Evolutionary conservation across 1,140 invertebrate species (phyloP).

Genomic region (Agraylea sexmaculata): DNA sequence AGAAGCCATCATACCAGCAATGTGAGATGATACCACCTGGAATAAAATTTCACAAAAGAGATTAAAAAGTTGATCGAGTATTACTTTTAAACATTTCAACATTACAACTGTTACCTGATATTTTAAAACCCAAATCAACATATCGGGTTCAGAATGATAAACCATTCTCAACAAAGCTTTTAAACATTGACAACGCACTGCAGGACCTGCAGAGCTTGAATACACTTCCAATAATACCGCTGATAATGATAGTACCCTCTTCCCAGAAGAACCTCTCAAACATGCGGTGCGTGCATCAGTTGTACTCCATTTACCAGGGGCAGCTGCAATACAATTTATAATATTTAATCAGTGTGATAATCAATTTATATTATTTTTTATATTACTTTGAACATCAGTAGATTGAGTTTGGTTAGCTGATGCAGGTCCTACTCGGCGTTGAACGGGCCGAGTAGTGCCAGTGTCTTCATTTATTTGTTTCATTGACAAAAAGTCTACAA

Average conservation of each 20-base stretch:
- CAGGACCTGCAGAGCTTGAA: slow-evolving; percentile 92
- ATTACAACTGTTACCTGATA: slow-evolving; percentile 48
- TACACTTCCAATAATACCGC: slow-evolving; percentile 92
- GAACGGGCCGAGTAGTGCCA: slow-evolving; percentile 82
- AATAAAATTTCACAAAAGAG: not conserved
- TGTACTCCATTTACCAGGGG: slow-evolving; percentile 12
- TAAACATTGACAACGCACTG: slow-evolving; percentile 90
- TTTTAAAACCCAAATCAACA: slow-evolving; percentile 78
- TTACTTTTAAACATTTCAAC: not conserved
- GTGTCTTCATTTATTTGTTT: slow-evolving; percentile 98
- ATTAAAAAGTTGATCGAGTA: slow-evolving; percentile 1
- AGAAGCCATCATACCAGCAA: slow-evolving; percentile 95
- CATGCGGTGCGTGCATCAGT: slow-evolving; percentile 56
- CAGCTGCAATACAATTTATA: no score
- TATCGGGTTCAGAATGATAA: slow-evolving; percentile 79
- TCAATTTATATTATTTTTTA: not conserved
- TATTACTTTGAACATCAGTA: slow-evolving; percentile 9
- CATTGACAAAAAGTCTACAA: slow-evolving; percentile 92
- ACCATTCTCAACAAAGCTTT: slow-evolving; percentile 92
- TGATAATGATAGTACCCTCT: slow-evolving; percentile 61
- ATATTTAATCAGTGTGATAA: no score
- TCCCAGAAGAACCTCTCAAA: slow-evolving; percentile 30
- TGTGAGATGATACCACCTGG: slow-evolving; percentile 83
- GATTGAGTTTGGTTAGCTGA: slow-evolving; percentile 23
- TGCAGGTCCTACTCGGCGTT: slow-evolving; percentile 46